phyloP scores from a whole-genome alignment of 2,888 invertebrate genomes.

The Pseudanteris insignis region DNA sequence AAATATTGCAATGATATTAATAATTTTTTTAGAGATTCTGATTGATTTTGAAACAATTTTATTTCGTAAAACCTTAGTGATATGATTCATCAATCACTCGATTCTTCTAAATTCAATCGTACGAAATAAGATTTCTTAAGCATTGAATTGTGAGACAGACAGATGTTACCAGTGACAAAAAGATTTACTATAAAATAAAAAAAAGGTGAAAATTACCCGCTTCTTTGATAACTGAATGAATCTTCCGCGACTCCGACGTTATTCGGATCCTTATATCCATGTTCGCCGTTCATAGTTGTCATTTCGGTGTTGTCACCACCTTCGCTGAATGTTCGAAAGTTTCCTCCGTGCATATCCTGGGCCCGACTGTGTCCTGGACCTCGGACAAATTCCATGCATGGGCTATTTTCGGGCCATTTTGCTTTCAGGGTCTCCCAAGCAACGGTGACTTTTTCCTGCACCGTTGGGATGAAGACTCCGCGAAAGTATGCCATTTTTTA shows the following conservation, averaged over 20 bases:
- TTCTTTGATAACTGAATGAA: conserved; percentile 64
- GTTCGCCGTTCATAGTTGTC: conserved; percentile 64
- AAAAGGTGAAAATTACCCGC: too few species aligned
- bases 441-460: conserved; percentile 81
- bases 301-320: conserved; percentile 64
- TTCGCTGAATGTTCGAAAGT: conserved; percentile 56
- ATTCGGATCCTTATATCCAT: conserved; percentile 58
- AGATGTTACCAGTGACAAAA: too few species aligned
- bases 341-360: conserved; percentile 18
- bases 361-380: conserved; percentile 59
- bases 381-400: conserved; percentile 66
- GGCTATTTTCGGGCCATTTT: conserved; percentile 76
- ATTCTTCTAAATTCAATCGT: too few species aligned
- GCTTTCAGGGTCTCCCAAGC: conserved; percentile 85
- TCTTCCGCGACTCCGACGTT: conserved; percentile 61
- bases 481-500: conserved; percentile 72
- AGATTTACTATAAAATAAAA: too few species aligned
- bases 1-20: too few species aligned
- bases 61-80: too few species aligned
- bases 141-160: too few species aligned
- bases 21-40: too few species aligned
- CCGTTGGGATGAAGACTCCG: conserved; percentile 75
- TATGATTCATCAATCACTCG: too few species aligned
- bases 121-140: too few species aligned
- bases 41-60: too few species aligned